These are phyloP conservation scores for Spermophilus dauricus DNA, from an alignment of 2,113 vertebrate genomes.

Conservation along the genomic window DNA sequence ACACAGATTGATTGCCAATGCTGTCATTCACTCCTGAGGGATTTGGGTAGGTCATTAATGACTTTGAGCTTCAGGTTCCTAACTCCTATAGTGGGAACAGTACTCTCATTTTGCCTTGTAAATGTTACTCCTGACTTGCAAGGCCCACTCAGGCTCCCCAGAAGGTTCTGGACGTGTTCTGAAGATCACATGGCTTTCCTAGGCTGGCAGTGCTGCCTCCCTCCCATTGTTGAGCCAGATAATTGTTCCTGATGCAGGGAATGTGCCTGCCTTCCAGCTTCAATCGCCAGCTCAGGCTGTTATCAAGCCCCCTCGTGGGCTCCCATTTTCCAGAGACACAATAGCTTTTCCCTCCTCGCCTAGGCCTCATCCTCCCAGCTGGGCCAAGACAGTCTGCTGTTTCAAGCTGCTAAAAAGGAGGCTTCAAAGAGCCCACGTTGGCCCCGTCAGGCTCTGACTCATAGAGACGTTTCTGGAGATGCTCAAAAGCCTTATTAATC, in stretches of 20 bases:
- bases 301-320: slow-evolving; percentile 56
- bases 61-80: not conserved
- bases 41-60: not conserved
- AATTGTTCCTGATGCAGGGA: slow-evolving; percentile 52
- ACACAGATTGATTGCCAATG: not conserved
- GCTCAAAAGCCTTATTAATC: slow-evolving; percentile 62
- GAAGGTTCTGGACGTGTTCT: not conserved
- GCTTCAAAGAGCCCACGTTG: slow-evolving; percentile 58
- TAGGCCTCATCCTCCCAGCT: slow-evolving; percentile 46
- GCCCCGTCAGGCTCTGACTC: not conserved
- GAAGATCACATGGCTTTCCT: not conserved
- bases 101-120: not conserved
- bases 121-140: not conserved
- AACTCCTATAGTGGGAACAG: not conserved
- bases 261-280: slow-evolving; percentile 46
- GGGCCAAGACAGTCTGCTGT: slow-evolving; percentile 40
- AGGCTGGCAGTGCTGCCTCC: not conserved
- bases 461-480: slow-evolving; percentile 71
- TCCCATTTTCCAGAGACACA: slow-evolving; percentile 74
- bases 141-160: not conserved
- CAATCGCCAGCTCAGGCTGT: slow-evolving; percentile 34
- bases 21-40: not conserved
- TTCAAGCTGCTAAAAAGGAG: slow-evolving; percentile 67
- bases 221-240: slow-evolving; percentile 8
- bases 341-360: slow-evolving; percentile 2